phyloP scores from a whole-genome alignment of 2,888 invertebrate species.

The Philhelius pedissequus region DNA sequence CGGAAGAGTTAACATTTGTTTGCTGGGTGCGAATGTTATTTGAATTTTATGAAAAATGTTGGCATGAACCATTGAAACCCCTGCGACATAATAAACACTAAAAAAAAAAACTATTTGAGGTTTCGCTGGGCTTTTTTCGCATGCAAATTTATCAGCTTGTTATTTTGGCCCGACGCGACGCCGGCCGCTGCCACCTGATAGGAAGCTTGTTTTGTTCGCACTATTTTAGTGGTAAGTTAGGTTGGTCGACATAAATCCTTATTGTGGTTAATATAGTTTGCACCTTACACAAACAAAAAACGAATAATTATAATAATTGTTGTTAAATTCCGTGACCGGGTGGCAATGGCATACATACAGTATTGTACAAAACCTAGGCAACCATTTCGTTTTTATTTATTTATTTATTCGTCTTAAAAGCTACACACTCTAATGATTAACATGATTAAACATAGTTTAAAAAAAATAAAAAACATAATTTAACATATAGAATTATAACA shows the following conservation, averaged over 20 bases:
- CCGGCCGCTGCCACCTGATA: too few species aligned
- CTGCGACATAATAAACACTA: not conserved
- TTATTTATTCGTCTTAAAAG: too few species aligned
- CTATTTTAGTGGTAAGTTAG: not conserved
- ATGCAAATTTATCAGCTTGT: slow-evolving; percentile 7
- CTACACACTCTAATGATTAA: too few species aligned
- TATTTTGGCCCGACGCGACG: slow-evolving; percentile 40
- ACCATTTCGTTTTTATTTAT: too few species aligned
- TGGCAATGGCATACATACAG: too few species aligned
- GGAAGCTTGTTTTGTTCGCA: not conserved
- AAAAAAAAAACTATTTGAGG: slow-evolving; percentile 19
- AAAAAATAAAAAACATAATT: too few species aligned
- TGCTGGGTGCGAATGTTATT: slow-evolving; percentile 47
- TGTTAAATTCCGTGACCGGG: not conserved
- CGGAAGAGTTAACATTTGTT: not conserved
- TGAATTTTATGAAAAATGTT: slow-evolving; percentile 47
- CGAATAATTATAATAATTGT: not conserved
- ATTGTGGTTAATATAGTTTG: slow-evolving; percentile 16
- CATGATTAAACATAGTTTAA: too few species aligned
- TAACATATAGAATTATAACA: too few species aligned
- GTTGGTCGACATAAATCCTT: slow-evolving; percentile 20
- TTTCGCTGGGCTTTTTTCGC: not conserved
- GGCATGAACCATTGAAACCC: slow-evolving; percentile 5
- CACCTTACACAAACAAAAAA: not conserved
- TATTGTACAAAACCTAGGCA: too few species aligned